phyloP scores from a whole-genome alignment of 2,888 invertebrate genomes.

The Beris morrisii region DNA sequence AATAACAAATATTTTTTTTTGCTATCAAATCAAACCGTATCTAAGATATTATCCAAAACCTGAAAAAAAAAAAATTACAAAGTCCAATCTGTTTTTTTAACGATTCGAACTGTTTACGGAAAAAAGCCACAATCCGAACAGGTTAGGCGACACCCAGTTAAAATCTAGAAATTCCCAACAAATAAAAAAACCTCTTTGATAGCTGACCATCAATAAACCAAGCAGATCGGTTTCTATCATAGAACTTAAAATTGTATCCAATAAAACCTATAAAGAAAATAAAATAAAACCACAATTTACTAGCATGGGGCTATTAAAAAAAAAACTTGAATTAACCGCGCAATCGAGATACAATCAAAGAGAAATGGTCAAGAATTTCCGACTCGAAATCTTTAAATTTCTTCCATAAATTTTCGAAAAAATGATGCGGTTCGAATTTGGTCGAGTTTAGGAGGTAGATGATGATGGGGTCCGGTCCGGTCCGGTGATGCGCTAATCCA shows the following conservation, averaged over 20 bases:
- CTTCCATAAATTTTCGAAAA: conserved; percentile 31
- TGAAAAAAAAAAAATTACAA: conserved; percentile 5
- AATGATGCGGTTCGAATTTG: conserved; percentile 27
- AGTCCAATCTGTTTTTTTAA: conserved; percentile 16
- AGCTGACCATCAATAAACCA: conserved; percentile 26
- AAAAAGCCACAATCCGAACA: conserved; percentile 27
- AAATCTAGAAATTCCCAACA: conserved; percentile 26
- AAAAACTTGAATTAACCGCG: background rate
- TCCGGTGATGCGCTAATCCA: conserved; percentile 19
- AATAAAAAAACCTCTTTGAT: conserved; percentile 24
- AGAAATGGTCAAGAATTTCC: conserved; percentile 31
- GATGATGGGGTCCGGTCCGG: conserved; percentile 21
- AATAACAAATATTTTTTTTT: no score
- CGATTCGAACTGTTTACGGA: conserved; percentile 19
- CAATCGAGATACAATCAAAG: conserved; percentile 26
- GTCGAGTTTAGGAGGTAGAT: conserved; percentile 18
- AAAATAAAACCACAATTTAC: conserved; percentile 29
- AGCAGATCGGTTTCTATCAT: conserved; percentile 30
- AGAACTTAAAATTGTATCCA: conserved; percentile 20
- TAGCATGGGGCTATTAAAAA: conserved; percentile 21
- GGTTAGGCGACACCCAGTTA: conserved; percentile 32
- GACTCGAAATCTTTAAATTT: conserved; percentile 29
- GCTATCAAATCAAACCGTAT: conserved; percentile 13
- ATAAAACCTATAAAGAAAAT: conserved; percentile 17
- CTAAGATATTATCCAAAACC: conserved; percentile 15